Base-by-base conservation (phyloP, 2,888 invertebrate species). In the Lasioglossum malachurum region DNA sequence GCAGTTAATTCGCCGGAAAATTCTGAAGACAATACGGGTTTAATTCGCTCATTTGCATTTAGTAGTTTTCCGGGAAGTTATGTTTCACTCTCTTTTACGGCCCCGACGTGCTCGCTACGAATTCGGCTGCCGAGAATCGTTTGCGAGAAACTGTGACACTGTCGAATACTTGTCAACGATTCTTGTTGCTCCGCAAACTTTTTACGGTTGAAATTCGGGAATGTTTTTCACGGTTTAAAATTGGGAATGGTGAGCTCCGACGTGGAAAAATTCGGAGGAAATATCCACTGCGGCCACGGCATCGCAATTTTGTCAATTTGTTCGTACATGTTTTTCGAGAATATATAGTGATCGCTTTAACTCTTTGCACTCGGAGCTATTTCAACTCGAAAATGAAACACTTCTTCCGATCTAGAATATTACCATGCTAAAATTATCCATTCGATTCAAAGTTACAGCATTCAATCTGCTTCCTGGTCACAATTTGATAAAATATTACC, bases 11-110 rank as follows among this genome's bases (percentile, higher is more conserved):
- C 76, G 60, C 76, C 41, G 60, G 76, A 64, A 76, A 76, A 76
- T 76, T 76, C 76, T 76, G 76, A 41, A 64, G 60, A 64, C 60
- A 64, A 76, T 72, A 49, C 78, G 41, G 64, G 41, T 72, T 78
- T 78, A 78, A 72, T 57, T 79, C 64, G 64, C 74, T 79, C 74
- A 60, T 79, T 79, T 79, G 74, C 79, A 79, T 79, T 74, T 75
- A 79, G 74, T 79, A 60, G 73, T 60, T 57, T 27, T 31, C 77
- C 31, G 19, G 38, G 44, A 67, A 80, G 67, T 80, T 77, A 64
- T 76, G 76, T 41, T 64, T 44, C 76, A 44, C 64, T 76, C 64
- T 64, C 60, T 76, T 76, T 76, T 76, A 76, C 44, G 23, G 64
- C 64, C 7, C 23, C 44, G 23, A 12, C 41, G 60, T 64, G 44